Evolutionary conservation across 2,888 invertebrate species (phyloP), one percentile per base, ranked within the genome.

Genomic region (Sarcophaga subvicina): DNA sequence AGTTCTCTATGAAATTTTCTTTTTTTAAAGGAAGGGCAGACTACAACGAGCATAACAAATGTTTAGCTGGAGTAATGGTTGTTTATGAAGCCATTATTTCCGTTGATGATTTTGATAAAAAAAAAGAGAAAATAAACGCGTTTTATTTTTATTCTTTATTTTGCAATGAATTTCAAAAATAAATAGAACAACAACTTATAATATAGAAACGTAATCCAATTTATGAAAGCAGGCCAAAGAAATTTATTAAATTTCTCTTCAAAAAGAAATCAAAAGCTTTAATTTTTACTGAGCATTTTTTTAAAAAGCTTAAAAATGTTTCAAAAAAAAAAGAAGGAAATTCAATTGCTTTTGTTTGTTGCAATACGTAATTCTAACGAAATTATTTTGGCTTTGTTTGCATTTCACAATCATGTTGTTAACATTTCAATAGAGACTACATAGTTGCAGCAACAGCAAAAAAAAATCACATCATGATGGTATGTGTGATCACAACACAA

Each of bases 21-120:
- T 45, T 17, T 27, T 17, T 25, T 22, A 59, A 59, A 59, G 59
- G 5, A n/a, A 59, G n/a, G 4, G 59, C 17, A n/a, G 6, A 17
- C 59, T 17, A 37, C 8, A 37, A 37, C 8, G 37, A 37, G 2
- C 8, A 37, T 10, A 37, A 37, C 37, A 37, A 37, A 37, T 37
- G 37, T 37, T 37, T 37, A 37, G 37, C 37, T 37, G 37, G 37
- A 14, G 45, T 71, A 79, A 82, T 85, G 75, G 10, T 82, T 86
- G 82, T 86, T 82, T 86, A 79, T 82, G 82, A 82, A 82, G 85
- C 82, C 82, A 86, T 86, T 83, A 86, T 76, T 83, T 83, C 79
- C 71, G 78, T 80, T 83, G 82, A 86, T 83, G 76, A 80, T 83
- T 86, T 82, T 80, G 82, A 86, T 86, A 83, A 86, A 79, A 78